A percentile compares a stretch with the other conserved stretches of the same genome.
Evolutionary conservation across 2,797 vertebrate genomes (phyloP).

Genomic region (Rousettus madagascariensis): DNA sequence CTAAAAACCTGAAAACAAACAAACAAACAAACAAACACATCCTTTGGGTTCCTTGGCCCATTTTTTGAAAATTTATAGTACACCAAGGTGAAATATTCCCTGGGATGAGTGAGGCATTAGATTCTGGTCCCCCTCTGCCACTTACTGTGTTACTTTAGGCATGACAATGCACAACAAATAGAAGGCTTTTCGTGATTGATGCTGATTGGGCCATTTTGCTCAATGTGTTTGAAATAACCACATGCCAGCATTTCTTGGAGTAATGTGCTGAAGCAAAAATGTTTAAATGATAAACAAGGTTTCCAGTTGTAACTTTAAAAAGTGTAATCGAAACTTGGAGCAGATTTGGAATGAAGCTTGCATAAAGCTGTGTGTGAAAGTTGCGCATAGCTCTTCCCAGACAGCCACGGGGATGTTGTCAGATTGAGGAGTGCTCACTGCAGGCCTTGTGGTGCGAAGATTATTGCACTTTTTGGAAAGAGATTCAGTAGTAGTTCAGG

Average conservation of each 20-base stretch:
- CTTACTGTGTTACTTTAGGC: neutral
- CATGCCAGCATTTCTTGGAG: neutral
- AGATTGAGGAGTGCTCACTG: neutral
- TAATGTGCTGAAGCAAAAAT: constrained; percentile 19
- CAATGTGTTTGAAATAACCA: constrained; percentile 17
- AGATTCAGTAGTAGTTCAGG: constrained; percentile 40
- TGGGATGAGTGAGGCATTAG: neutral
- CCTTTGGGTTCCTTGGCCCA: neutral
- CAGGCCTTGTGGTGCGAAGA: neutral
- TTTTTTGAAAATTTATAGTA: neutral
- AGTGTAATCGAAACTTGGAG: constrained; percentile 72
- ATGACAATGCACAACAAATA: neutral
- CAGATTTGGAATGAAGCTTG: constrained; percentile 52
- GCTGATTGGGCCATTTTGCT: neutral
- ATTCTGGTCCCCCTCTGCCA: neutral
- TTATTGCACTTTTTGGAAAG: constrained; percentile 56
- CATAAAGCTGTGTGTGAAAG: constrained; percentile 66
- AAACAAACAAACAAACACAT: neutral
- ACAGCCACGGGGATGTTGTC: constrained; percentile 22
- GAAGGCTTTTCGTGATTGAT: neutral
- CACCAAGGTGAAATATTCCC: neutral
- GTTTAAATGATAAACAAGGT: neutral
- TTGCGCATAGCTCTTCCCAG: constrained; percentile 51
- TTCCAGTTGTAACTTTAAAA: constrained; percentile 41
- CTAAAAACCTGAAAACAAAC: neutral